Conservation (phyloP, 1,140 invertebrate species). For the Apis mellifera region DNA sequence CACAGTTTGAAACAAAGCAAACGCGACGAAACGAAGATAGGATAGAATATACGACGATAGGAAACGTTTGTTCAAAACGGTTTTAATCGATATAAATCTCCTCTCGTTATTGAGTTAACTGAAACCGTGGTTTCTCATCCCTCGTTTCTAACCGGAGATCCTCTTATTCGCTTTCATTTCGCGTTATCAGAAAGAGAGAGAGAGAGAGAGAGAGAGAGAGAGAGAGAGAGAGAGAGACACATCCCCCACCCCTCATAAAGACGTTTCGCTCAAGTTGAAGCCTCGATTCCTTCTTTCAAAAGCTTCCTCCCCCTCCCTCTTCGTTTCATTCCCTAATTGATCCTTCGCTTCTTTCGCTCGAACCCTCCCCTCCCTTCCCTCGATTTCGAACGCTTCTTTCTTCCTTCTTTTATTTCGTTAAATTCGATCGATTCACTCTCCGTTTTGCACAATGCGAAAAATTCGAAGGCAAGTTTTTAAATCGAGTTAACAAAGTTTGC, state of each 20-base stretch:
- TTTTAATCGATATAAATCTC: too few species aligned
- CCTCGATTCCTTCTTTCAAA: not conserved
- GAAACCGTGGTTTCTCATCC: not conserved
- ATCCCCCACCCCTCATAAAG: not conserved
- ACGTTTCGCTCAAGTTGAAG: not conserved
- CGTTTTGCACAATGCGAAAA: too few species aligned
- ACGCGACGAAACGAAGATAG: too few species aligned
- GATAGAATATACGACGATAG: too few species aligned
- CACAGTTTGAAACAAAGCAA: too few species aligned
- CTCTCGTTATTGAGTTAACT: too few species aligned
- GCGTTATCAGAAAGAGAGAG: too few species aligned
- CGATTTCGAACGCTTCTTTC: not conserved
- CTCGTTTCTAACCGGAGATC: not conserved
- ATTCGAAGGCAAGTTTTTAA: not conserved
- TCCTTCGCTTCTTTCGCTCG: not conserved
- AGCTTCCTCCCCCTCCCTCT: not conserved
- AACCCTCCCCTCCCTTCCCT: not conserved
- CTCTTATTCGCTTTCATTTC: not conserved
- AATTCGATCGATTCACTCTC: not conserved
- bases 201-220: too few species aligned
- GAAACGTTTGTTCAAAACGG: too few species aligned
- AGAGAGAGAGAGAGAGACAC: too few species aligned
- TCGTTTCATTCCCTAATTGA: constrained; percentile 1
- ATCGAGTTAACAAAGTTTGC: too few species aligned
- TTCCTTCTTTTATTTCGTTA: not conserved